Evolutionary conservation across 2,113 vertebrate species (phyloP).

Genomic region (Cepphus grylle): DNA sequence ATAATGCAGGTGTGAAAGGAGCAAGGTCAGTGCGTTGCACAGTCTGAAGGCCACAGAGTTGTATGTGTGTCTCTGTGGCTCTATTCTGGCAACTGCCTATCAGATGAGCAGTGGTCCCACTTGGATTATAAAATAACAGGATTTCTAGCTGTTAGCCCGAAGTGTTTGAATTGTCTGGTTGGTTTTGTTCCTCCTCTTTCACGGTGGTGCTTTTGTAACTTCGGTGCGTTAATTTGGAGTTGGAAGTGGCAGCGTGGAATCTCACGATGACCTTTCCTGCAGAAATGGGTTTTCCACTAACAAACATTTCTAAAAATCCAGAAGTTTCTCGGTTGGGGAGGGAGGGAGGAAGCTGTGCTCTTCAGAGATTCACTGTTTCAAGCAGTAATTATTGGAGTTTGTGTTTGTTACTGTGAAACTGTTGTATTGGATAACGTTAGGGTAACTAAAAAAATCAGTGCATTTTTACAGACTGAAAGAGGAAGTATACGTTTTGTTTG

Average conservation of each 20-base stretch:
- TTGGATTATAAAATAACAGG: accelerated
- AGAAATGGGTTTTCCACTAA: neutral
- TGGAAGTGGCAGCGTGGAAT: neutral
- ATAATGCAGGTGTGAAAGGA: neutral
- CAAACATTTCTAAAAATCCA: neutral
- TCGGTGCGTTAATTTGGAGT: neutral
- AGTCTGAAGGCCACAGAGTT: neutral
- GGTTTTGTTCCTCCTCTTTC: neutral
- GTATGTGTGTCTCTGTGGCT: neutral
- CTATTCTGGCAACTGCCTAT: neutral
- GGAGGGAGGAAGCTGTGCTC: neutral
- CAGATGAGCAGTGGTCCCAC: neutral
- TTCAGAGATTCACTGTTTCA: neutral
- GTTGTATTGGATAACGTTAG: neutral
- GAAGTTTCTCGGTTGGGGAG: neutral
- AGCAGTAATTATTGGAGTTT: neutral
- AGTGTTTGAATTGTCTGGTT: neutral
- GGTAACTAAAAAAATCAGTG: neutral
- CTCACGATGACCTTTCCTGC: accelerated
- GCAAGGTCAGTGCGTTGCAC: neutral
- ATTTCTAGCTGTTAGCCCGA: neutral
- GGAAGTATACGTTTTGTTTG: neutral
- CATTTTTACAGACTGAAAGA: neutral
- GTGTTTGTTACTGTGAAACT: neutral
- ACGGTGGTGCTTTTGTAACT: accelerated